Conservation (phyloP, 2,797 vertebrate genomes). For the Cirrhinus mrigala region DNA sequence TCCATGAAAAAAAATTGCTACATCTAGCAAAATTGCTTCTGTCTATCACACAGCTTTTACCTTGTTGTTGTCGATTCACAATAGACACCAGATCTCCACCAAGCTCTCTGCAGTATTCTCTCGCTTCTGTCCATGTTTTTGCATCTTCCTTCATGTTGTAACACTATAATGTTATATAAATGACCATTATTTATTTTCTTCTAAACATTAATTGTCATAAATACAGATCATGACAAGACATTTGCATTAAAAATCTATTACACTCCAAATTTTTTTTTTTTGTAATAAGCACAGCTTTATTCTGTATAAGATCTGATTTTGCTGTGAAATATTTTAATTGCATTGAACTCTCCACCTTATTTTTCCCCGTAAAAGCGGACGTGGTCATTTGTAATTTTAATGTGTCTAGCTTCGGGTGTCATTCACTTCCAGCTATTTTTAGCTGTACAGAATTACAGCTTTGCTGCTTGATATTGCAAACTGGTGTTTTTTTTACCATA, state of each 20-base stretch:
- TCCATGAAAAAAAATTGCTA: neutral
- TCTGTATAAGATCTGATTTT: neutral
- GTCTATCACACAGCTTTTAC: slow-evolving; percentile 66
- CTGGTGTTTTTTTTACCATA: no score
- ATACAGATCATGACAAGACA: neutral
- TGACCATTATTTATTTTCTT: neutral
- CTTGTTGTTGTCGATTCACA: slow-evolving; percentile 77
- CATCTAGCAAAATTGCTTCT: no score
- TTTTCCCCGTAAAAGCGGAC: no score
- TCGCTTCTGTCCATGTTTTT: slow-evolving; percentile 77
- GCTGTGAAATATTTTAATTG: neutral
- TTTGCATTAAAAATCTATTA: neutral
- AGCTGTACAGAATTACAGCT: no score
- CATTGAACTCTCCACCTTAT: no score
- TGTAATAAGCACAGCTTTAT: neutral
- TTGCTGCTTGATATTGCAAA: no score
- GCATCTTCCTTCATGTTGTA: slow-evolving; percentile 74
- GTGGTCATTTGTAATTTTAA: no score
- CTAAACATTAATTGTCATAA: neutral
- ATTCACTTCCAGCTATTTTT: no score
- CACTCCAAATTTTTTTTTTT: neutral
- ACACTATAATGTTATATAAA: slow-evolving; percentile 71
- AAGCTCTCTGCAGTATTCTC: slow-evolving; percentile 71
- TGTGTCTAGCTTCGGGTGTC: no score
- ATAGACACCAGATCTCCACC: slow-evolving; percentile 81